phyloP scores from a whole-genome alignment of 2,888 invertebrate genomes.

The Neria commutata region DNA sequence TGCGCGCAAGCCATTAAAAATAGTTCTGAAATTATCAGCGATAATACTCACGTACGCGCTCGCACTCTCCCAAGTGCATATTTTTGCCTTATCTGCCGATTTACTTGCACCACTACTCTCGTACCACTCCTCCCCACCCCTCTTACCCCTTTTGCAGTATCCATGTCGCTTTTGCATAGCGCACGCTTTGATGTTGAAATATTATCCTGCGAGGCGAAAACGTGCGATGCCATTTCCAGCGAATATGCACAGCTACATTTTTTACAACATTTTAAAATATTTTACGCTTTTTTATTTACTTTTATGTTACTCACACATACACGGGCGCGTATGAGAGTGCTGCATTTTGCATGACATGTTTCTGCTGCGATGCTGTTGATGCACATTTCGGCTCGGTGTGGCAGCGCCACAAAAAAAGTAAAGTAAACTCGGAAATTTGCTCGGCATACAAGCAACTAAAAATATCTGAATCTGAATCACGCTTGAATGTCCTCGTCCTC shows the following conservation, averaged over 20 bases:
- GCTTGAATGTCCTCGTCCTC: too few relatives aligned
- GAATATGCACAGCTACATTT: too few relatives aligned
- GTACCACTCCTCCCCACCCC: background rate
- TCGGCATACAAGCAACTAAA: too few relatives aligned
- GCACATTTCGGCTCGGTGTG: background rate
- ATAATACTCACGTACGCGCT: constrained; percentile 56
- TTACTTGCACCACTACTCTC: constrained; percentile 4
- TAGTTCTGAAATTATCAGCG: constrained; percentile 49
- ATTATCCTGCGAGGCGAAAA: constrained; percentile 57
- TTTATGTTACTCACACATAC: background rate
- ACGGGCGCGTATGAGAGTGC: background rate
- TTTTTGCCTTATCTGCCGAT: constrained; percentile 46
- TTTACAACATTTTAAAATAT: background rate
- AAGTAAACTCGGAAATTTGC: too few relatives aligned
- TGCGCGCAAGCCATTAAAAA: constrained; percentile 29
- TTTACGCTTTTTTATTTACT: background rate
- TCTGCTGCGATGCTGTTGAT: background rate
- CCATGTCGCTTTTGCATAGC: constrained; percentile 38
- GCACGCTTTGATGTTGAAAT: constrained; percentile 51
- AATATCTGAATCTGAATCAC: too few relatives aligned
- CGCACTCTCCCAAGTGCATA: constrained; percentile 47
- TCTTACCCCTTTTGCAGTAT: constrained; percentile 40
- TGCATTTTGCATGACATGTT: background rate
- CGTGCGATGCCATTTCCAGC: constrained; percentile 53
- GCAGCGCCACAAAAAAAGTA: background rate